Conservation (phyloP, 2,797 vertebrate species). For the Eremophila alpestris region DNA sequence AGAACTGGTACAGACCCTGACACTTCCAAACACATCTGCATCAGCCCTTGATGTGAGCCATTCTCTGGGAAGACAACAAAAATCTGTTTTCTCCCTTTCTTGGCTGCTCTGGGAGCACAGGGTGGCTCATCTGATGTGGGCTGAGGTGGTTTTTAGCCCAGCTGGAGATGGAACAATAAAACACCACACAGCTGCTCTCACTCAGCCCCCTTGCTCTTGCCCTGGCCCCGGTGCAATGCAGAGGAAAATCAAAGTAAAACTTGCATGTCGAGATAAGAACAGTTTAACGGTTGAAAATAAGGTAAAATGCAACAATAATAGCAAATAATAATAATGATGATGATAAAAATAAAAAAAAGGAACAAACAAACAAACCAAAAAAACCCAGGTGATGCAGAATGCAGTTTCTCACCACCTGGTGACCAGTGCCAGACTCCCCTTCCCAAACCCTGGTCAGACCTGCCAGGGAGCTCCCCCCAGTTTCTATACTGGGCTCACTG, state of each 20-base stretch:
- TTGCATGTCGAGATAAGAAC: background rate
- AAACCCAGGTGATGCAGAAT: background rate
- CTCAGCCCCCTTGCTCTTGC: background rate
- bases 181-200: background rate
- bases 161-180: background rate
- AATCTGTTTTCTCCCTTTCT: background rate
- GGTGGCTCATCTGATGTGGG: background rate
- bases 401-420: background rate
- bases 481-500: background rate
- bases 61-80: background rate
- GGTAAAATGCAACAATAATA: background rate
- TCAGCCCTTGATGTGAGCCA: background rate
- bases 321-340: too few species aligned
- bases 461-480: background rate
- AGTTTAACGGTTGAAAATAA: background rate
- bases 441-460: background rate
- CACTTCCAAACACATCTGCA: background rate
- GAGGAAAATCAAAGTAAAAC: accelerated
- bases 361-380: background rate
- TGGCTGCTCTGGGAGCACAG: background rate
- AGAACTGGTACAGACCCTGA: accelerated
- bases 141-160: background rate
- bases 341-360: background rate
- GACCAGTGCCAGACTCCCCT: accelerated
- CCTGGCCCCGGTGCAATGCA: accelerated